Base-by-base conservation (phyloP, 2,113 vertebrate genomes). In the Podarcis raffonei region DNA sequence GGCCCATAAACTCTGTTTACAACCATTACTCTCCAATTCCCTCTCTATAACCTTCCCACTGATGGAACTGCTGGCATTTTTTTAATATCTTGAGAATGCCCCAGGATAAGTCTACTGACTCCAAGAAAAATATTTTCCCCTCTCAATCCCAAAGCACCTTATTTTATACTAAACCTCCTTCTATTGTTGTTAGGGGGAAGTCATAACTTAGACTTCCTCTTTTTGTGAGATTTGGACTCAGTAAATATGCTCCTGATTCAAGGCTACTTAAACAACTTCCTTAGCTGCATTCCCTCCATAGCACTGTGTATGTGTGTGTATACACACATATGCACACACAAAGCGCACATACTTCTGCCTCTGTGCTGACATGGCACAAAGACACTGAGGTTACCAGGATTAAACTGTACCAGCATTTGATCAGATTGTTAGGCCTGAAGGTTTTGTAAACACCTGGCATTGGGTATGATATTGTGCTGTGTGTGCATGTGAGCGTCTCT, bases 1-100 rank as follows among this genome's bases (percentile, higher is more conserved):
- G 96, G 97, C 96, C 96, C 95, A 97, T 97, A 97, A 97, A 97
- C 90, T 94, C 92, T 90, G 90, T 96, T 96, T 96, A 95, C 95
- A 95, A 91, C 94, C 94, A 75, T 91, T 76, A 90, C 94, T 93
- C 91, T 89, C 90, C 94, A 84, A 62, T 79, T 48, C 89, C 90
- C 91, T 53, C 92, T 87, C 91, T 84, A 35, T 80, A 94, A 89
- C 89, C 91, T 81, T 42, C 88, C 87, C 88, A 89, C 89, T 80
- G 88, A 88, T 85, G 89, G 88, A 88, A 75, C 90, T 82, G 85
- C 5, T 48, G 59, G 66, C 77, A 84, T 90, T 66, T 91, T 91
- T 79, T 72, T 77, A 39, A 77, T 94, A 91, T 93, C 89, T 88
- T 8, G 37, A 78, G 83, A 84, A 87, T 90, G 93, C 82, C 91